Evolutionary conservation across 2,888 invertebrate genomes (phyloP), one percentile per base, ranked within the genome.

Genomic region (Aspidiotus destructor): DNA sequence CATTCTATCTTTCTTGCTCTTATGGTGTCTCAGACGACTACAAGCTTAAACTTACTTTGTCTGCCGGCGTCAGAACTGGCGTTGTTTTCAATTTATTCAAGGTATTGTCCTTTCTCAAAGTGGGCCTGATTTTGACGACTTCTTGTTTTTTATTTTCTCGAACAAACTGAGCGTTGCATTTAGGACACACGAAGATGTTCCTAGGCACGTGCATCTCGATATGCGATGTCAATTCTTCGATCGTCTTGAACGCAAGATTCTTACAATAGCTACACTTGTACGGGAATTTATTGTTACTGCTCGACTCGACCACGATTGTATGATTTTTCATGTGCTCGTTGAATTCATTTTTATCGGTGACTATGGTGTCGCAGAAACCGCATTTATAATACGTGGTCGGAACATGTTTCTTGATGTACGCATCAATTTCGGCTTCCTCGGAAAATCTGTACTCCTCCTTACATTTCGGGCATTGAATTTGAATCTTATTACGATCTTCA

Each of bases 271-370:
- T 54, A 28, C 68, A 68, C 16, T 60, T 60, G 28, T 64, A 64
- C 15, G 64, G 64, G 40, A 68, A 68, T 16, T 54, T 60, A 61
- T 68, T 60, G 8, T 54, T 41, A 17, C 42, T 68, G 41, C 61
- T 68, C 9, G 8, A n/a, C 41, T 68, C 68, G 5, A 68, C 68
- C 13, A 60, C 54, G 15, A 52, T 17, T n/a, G 68, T 60, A 42
- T 68, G 68, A 41, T 41, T 60, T 61, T 68, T 68, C 54, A 68
- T 68, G n/a, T 68, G 68, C 28, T 61, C 61, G 28, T 68, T 60
- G 61, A 68, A 61, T 41, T 60, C 68, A 10, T 68, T 60, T 17
- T 61, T 60, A 42, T 60, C 60, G 10, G 54, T 61, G 42, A 68
- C 54, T 8, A 54, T 61, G 9, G 60, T 68, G 15, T 60, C 60